A percentile compares a stretch with the other conserved stretches of the same genome.
These are phyloP conservation scores for Xenopus borealis DNA, from an alignment of 2,113 vertebrate genomes.

Conservation along the genomic window DNA sequence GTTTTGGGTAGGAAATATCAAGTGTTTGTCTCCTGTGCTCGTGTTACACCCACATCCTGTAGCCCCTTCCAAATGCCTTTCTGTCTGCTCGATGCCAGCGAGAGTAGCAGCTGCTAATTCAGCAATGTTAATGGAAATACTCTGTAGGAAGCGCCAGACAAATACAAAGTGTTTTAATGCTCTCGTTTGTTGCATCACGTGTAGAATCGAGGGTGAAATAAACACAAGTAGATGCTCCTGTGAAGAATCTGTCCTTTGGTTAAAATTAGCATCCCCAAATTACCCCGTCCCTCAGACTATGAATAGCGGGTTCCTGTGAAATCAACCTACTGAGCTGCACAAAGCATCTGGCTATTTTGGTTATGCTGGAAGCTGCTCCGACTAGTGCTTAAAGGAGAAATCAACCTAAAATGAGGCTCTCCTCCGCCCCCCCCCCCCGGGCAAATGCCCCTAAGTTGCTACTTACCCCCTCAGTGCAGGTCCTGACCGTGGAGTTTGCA, in stretches of 20 bases:
- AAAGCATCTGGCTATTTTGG: conserved; percentile 20
- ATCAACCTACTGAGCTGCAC: conserved; percentile 9
- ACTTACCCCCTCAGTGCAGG: no score
- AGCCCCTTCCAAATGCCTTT: conserved; percentile 29
- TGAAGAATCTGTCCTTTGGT: neutral
- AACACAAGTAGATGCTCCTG: no score
- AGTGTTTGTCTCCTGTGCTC: conserved; percentile 28
- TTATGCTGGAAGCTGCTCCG: neutral
- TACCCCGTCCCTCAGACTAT: conserved; percentile 7
- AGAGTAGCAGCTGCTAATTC: conserved; percentile 22
- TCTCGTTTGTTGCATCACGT: neutral
- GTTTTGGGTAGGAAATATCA: conserved; percentile 26
- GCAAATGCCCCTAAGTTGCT: no score
- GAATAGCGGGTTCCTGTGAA: conserved; percentile 32
- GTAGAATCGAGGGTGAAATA: neutral
- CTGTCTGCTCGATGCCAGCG: conserved; percentile 16
- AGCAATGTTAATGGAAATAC: neutral
- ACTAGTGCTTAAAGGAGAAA: no score
- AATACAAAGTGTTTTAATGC: neutral
- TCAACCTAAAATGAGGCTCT: no score
- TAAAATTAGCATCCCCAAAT: conserved; percentile 15
- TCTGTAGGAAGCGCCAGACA: neutral
- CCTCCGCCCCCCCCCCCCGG: no score
- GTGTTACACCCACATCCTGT: conserved; percentile 40
- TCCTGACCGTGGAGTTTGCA: no score